phyloP scores from a whole-genome alignment of 2,797 vertebrate species.

The Sebastes iracundus region DNA sequence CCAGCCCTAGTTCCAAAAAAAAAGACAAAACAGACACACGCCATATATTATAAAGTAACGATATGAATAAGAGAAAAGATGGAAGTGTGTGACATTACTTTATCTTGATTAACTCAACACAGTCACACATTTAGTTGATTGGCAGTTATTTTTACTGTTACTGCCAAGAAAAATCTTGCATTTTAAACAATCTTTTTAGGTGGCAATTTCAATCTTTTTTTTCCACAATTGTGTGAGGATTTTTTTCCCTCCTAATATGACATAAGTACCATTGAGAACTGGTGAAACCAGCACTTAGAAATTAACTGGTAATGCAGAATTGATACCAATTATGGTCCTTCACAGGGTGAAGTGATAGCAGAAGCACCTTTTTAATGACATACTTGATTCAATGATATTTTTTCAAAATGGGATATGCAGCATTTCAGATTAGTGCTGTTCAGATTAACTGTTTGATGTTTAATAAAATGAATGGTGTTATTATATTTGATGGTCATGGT shows the following conservation, averaged over 20 bases:
- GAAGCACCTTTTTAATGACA: slow-evolving; percentile 34
- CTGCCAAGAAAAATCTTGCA: too few species aligned
- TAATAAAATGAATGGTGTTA: not conserved
- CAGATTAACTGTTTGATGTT: not conserved
- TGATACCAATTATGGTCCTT: slow-evolving; percentile 46
- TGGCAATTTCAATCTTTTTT: not conserved
- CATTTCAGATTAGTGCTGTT: not conserved
- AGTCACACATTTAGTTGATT: too few species aligned
- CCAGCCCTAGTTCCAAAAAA: too few species aligned
- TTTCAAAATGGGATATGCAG: slow-evolving; percentile 7
- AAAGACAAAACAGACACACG: too few species aligned
- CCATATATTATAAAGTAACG: too few species aligned
- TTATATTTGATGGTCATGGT: not conserved
- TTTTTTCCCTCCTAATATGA: not conserved
- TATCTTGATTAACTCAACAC: too few species aligned
- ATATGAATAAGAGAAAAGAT: too few species aligned
- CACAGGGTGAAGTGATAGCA: slow-evolving; percentile 25
- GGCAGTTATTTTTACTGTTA: too few species aligned
- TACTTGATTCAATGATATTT: slow-evolving; percentile 45
- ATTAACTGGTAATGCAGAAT: slow-evolving; percentile 26
- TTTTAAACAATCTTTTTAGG: too few species aligned
- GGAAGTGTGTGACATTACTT: too few species aligned
- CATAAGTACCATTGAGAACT: slow-evolving; percentile 21
- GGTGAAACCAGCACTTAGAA: slow-evolving; percentile 22
- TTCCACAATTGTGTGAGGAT: not conserved